These are phyloP conservation scores for Stichodactyla helianthus DNA, from an alignment of 64 coral and sea anemone species.

Conservation along the genomic window DNA sequence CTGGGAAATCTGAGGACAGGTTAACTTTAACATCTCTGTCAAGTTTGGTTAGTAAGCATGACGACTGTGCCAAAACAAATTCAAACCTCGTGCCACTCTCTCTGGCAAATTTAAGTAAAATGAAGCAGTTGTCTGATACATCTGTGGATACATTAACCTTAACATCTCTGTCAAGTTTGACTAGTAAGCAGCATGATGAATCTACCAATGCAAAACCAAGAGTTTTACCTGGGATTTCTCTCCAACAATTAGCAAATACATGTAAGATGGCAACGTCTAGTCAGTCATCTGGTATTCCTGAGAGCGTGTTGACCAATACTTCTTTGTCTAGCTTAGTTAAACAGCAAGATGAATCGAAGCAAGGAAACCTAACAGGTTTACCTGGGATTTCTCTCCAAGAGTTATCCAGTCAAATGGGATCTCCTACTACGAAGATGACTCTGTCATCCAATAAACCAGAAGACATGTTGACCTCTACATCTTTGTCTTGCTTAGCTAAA, in stretches of 20 bases:
- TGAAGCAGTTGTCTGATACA: neutral
- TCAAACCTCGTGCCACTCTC: neutral
- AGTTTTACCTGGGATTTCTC: neutral
- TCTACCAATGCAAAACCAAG: neutral
- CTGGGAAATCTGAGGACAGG: neutral
- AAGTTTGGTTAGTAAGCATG: neutral
- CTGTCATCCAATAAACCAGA: neutral
- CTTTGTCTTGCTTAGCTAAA: slow-evolving; percentile 2
- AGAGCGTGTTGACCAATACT: neutral
- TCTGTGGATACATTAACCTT: neutral
- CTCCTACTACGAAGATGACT: neutral
- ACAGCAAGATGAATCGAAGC: neutral
- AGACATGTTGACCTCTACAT: neutral
- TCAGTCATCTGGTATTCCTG: neutral
- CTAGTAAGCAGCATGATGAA: neutral
- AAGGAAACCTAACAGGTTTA: neutral
- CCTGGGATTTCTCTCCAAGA: neutral
- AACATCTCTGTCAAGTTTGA: neutral
- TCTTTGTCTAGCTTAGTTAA: slow-evolving; percentile 1
- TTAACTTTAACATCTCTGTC: neutral
- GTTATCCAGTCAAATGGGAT: neutral
- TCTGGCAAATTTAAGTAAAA: neutral
- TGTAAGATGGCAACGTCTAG: neutral
- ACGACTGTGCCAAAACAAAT: neutral
- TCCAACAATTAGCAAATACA: neutral